Evolutionary conservation across 1,140 invertebrate species (phyloP), one percentile per base, ranked within the genome.

Genomic region (Metopolophium dirhodum): DNA sequence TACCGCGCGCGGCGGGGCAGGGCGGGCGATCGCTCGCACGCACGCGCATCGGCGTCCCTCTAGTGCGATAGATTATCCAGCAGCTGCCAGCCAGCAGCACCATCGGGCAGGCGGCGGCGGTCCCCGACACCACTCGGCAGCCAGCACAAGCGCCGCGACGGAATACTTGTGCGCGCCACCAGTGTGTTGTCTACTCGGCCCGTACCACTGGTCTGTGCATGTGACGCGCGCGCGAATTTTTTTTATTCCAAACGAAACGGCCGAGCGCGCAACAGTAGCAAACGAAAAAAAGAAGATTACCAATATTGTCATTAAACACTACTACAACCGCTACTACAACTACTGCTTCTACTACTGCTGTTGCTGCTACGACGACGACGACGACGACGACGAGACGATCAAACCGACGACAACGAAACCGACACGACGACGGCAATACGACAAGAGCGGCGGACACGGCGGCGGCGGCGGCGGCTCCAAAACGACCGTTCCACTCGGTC

Each of bases 131-230:
- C 14, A 77, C 61, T 77, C 61, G 61, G 61, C 61, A 77, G 30
- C 61, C 61, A n/a, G 30, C 7, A 77, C 22, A 77, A 77, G 14
- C 61, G 6, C 14, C 61, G 61, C 61, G 61, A n/a, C 61, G 61
- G n/a, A 77, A n/a, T 77, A 77, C n/a, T 77, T 77, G 61, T 77
- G 61, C 30, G 61, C 61, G 61, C 61, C 61, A 77, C 61, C 61
- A 77, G 61, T 77, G 30, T 77, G 61, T 77, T 77, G 61, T 77
- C 61, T 77, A 77, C 30, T 77, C 61, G 61, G 30, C 18, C 61
- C 61, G 61, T 77, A 77, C 30, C 14, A 18, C 30, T 7, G 61
- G 30, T 7, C 61, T 1, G 61, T 77, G 61, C 30, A 77, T 18
- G 30, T 77, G 14, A 77, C 61, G 61, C 61, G 61, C 61, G 61